These are phyloP conservation scores for Hemicrepidius hirtus DNA, from an alignment of 2,888 invertebrate species.

Conservation along the genomic window DNA sequence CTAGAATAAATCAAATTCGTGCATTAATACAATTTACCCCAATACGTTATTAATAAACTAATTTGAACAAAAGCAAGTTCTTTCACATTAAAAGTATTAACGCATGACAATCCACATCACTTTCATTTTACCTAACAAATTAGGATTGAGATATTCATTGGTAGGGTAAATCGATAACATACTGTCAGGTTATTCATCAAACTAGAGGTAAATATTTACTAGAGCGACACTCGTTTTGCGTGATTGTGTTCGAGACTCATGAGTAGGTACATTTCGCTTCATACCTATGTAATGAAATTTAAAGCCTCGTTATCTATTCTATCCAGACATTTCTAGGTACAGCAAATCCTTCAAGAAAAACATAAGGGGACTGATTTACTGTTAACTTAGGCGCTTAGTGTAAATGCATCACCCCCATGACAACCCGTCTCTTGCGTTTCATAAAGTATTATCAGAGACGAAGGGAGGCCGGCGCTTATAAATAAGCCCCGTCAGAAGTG, in stretches of 20 bases:
- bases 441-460: conserved; percentile 28
- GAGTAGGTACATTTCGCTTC: conserved; percentile 3
- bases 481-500: conserved; percentile 22
- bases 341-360: conserved; percentile 1
- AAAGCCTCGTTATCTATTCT: conserved; percentile 7
- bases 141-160: not conserved
- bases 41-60: not conserved
- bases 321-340: conserved; percentile 3
- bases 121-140: not conserved
- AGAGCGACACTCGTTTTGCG: conserved; percentile 32
- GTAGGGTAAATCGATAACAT: conserved; percentile 11
- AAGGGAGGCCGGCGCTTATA: conserved; percentile 22
- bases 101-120: not conserved
- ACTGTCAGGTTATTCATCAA: conserved; percentile 27
- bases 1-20: too few relatives aligned
- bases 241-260: conserved; percentile 16
- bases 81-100: not conserved
- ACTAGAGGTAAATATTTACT: conserved; percentile 30
- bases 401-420: conserved; percentile 33
- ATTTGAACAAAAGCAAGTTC: not conserved
- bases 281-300: conserved; percentile 9
- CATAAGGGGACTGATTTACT: conserved; percentile 8
- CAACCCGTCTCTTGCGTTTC: conserved; percentile 21
- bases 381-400: conserved; percentile 11
- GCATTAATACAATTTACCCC: not conserved